Conservation (phyloP, 2,888 invertebrate species). For the Portevinia maculata region DNA sequence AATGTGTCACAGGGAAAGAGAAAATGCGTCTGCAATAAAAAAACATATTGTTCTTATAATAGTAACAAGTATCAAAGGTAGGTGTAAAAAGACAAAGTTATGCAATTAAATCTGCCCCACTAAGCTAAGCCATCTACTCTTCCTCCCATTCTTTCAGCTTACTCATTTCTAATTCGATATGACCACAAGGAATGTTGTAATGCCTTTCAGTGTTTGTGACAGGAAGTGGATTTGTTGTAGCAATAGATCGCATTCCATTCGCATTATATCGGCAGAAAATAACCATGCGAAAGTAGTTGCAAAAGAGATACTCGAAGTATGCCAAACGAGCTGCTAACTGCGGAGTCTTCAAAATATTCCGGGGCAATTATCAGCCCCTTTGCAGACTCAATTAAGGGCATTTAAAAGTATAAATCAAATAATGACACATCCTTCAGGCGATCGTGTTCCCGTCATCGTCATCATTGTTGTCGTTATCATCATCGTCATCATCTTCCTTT, state of each 20-base stretch:
- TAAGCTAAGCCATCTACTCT: slow-evolving; percentile 2
- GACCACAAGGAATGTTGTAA: slow-evolving; percentile 32
- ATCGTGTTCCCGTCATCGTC: slow-evolving; percentile 74
- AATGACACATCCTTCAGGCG: slow-evolving; percentile 76
- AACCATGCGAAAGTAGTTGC: slow-evolving; percentile 29
- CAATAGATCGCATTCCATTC: slow-evolving; percentile 51
- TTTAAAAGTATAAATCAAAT: slow-evolving; percentile 77
- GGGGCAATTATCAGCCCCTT: slow-evolving; percentile 72
- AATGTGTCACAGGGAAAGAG: too few relatives aligned
- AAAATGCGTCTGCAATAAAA: too few relatives aligned
- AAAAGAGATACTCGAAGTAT: slow-evolving; percentile 41
- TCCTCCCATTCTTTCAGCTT: neutral
- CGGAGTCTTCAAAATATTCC: slow-evolving; percentile 46
- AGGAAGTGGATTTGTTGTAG: slow-evolving; percentile 34
- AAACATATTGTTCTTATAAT: too few relatives aligned
- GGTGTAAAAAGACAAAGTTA: neutral
- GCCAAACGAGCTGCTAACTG: slow-evolving; percentile 62
- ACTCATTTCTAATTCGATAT: neutral
- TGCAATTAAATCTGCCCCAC: neutral
- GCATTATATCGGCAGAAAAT: slow-evolving; percentile 43
- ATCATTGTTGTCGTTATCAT: slow-evolving; percentile 58
- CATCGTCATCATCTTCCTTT: slow-evolving; percentile 39
- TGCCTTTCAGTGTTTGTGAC: neutral
- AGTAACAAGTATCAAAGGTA: neutral
- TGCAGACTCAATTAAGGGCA: slow-evolving; percentile 76